Evolutionary conservation across 2,888 invertebrate genomes (phyloP).

Genomic region (Altica lythri): DNA sequence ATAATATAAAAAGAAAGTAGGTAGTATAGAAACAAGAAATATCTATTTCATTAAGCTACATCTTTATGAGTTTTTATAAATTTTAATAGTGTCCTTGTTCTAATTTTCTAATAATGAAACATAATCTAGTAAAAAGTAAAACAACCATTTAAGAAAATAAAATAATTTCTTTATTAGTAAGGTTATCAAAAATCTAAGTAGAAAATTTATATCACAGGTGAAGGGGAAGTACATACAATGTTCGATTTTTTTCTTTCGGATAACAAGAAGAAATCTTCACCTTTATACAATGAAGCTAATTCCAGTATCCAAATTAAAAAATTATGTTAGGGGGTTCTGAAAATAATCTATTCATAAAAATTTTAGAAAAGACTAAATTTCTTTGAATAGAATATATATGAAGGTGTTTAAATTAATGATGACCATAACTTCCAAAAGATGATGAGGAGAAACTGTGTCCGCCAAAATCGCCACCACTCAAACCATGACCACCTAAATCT

Average conservation of each 20-base stretch:
- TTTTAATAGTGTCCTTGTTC: no score
- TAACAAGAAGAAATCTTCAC: constrained; percentile 18
- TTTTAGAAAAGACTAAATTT: no score
- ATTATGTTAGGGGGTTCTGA: no score
- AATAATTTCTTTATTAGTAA: constrained; percentile 14
- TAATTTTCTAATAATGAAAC: neutral
- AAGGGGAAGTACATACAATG: constrained; percentile 17
- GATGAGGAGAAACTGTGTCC: constrained; percentile 33
- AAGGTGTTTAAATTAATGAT: constrained; percentile 41
- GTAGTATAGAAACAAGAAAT: no score
- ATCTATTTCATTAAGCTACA: no score
- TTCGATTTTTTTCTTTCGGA: constrained; percentile 16
- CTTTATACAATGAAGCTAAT: constrained; percentile 28
- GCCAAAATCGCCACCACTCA: constrained; percentile 20
- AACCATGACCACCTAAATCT: constrained; percentile 25
- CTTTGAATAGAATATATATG: no score
- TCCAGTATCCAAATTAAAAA: no score
- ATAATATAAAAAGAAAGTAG: no score
- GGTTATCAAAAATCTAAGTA: constrained; percentile 2
- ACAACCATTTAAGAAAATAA: constrained; percentile 9
- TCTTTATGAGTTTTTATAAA: no score
- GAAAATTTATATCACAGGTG: constrained; percentile 14
- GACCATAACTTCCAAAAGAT: constrained; percentile 34
- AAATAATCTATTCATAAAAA: no score
- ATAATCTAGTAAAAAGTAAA: no score